Evolutionary conservation across 2,797 vertebrate species (phyloP), one percentile per base, ranked within the genome.

Genomic region (Coilia nasus): DNA sequence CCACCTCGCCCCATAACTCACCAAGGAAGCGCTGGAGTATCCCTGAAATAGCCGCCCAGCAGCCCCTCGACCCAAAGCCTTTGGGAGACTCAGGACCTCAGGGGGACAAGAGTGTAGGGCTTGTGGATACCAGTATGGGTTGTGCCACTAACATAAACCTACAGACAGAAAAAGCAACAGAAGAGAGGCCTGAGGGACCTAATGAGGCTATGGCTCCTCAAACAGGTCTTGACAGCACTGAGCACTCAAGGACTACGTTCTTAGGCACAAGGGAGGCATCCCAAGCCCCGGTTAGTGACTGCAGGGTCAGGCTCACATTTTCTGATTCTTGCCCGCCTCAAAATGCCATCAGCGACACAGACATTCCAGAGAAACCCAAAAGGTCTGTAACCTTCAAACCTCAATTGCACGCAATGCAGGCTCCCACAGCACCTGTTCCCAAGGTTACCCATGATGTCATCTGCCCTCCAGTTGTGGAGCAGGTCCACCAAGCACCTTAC

Each of bases 1-100:
- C 91, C 47, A 90, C 88, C 17, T 90, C 89, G 21, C 92, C 88
- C 0, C 90, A 89, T 64, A 81, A 85, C 3, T 90, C 94, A 0
- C 92, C 92, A 67, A 88, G 83, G 1, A 95, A 94, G 82, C 90
- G 88, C 56, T 85, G 90, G 47, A 93, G 94, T 86, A 88, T 96
- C 46, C 93, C 95, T 0, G 93, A 93, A 12, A 90, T 95, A 78
- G 94, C 94, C 31, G 93, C 92, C 86, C 86, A 94, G 67, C 90
- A 94, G 17, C 85, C 91, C 57, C 92, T 88, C 82, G 83, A 78
- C 17, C 28, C 7, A 89, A 90, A 88, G 35, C 11, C 31, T 11
- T 5, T 3, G 14, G 64, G 10, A 71, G 25, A 71, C 3, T 44
- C 71, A 78, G 71, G 35, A 41, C 31, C 0, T 78, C 31, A 44